Conservation (phyloP, 2,888 invertebrate species). For the Pterobdella sp. region DNA sequence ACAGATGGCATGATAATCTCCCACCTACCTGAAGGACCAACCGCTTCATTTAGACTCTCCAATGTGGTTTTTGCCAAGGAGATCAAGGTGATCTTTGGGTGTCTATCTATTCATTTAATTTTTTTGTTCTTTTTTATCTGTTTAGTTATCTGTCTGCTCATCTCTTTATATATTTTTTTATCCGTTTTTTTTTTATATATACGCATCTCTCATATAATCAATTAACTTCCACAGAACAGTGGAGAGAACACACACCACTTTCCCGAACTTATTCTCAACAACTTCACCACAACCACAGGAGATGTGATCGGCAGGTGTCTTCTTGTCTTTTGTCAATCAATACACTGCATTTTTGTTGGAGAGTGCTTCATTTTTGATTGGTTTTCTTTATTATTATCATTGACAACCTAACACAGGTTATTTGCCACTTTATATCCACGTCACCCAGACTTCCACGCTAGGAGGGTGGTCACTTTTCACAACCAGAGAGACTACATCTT, state of each 20-base stretch:
- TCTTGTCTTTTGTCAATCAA: conserved; percentile 82
- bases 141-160: background rate
- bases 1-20: conserved; percentile 78
- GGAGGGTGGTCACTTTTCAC: conserved; percentile 90
- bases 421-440: conserved; percentile 84
- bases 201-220: background rate
- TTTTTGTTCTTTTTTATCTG: background rate
- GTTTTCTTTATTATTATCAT: background rate
- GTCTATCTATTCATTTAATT: background rate
- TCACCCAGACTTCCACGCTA: conserved; percentile 85
- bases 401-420: conserved; percentile 63
- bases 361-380: conserved; percentile 91
- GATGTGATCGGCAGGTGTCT: conserved; percentile 82
- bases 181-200: background rate
- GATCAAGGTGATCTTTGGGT: conserved; percentile 35
- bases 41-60: conserved; percentile 86
- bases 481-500: conserved; percentile 98
- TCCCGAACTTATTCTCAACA: conserved; percentile 90
- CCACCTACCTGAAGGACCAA: conserved; percentile 92
- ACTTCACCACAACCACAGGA: conserved; percentile 89
- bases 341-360: conserved; percentile 86
- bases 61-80: conserved; percentile 66
- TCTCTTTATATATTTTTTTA: background rate
- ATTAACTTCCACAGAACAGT: conserved; percentile 41
- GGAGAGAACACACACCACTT: conserved; percentile 73